These are phyloP conservation scores for Sminthopsis crassicaudata DNA, from an alignment of 2,113 vertebrate species.

Conservation along the genomic window DNA sequence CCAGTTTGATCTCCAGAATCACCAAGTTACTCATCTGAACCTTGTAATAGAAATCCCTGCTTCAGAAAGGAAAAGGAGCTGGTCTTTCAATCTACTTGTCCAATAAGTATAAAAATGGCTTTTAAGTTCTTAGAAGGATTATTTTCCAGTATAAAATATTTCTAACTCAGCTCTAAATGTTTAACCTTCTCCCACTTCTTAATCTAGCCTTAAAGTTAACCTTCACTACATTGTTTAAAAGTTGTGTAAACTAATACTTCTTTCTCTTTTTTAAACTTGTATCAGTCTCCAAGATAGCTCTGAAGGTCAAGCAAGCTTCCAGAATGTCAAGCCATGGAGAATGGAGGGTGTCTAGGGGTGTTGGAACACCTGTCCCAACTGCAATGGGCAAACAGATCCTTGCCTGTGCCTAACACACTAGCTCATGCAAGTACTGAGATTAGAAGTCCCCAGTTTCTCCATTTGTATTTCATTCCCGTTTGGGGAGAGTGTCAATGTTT, in stretches of 20 bases:
- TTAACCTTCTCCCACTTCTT: neutral
- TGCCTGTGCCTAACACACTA: neutral
- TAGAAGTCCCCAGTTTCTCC: slow-evolving; percentile 25
- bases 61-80: slow-evolving; percentile 21
- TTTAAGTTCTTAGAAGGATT: neutral
- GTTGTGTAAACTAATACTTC: neutral
- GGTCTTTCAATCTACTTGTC: neutral
- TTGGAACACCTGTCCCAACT: neutral
- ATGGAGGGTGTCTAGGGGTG: neutral
- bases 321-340: slow-evolving; percentile 18
- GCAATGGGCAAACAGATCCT: slow-evolving; percentile 5
- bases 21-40: neutral
- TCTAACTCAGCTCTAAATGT: neutral
- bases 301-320: neutral
- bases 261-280: neutral
- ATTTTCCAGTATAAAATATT: neutral
- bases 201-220: neutral
- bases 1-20: neutral
- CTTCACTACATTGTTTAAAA: neutral
- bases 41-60: slow-evolving; percentile 14
- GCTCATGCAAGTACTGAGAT: slow-evolving; percentile 29
- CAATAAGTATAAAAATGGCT: neutral
- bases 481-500: slow-evolving; percentile 62
- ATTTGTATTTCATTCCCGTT: slow-evolving; percentile 57
- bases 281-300: neutral